Evolutionary conservation across 1,140 invertebrate species (phyloP), one percentile per base, ranked within the genome.

Genomic region (Drosophila kepulauana): DNA sequence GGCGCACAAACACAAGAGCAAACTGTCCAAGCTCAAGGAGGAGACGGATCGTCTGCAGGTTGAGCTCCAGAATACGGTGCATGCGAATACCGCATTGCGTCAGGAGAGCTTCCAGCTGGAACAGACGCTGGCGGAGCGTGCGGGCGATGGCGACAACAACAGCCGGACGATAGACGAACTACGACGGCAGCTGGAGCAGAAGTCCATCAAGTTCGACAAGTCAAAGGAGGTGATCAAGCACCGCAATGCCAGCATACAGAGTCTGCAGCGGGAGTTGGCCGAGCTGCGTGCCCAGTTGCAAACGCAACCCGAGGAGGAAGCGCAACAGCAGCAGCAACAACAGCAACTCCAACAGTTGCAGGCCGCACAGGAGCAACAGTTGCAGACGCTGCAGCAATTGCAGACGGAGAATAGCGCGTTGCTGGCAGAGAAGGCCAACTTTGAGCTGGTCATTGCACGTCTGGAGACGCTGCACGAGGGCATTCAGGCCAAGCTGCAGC

Each of bases 401-500:
- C 69, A 58, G 13, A 33, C 33, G 1, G 65, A 79, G 71, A 93
- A 94, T 76, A 88, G 93, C 38, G 92, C 93, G 41, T 82, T 93
- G 57, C 93, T 91, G 64, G 93, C 93, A 75, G 91, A 92, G 57
- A 90, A 91, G 56, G 61, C 56, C 0, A 77, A 57, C 46, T 92
- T 92, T 35, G 79, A 91, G 57, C 41, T 78, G 54, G 86, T 80
- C 15, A 85, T 82, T 2, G 61, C 16, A 0, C 78, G 82, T 0
- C 65, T 92, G 7, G 91, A 92, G 45, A 91, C 91, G 0, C 33
- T 92, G 5, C 80, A 91, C 70, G 86, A 88, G 25, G 91, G 85
- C 91, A 93, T 90, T 93, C 85, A 95, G 58, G 94, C 94, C 3
- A 96, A 96, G 92, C 85, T 97, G 16, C 95, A 96, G 85, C 95